Evolutionary conservation across 2,797 vertebrate genomes (phyloP).

Genomic region (Sebastes steindachneri): DNA sequence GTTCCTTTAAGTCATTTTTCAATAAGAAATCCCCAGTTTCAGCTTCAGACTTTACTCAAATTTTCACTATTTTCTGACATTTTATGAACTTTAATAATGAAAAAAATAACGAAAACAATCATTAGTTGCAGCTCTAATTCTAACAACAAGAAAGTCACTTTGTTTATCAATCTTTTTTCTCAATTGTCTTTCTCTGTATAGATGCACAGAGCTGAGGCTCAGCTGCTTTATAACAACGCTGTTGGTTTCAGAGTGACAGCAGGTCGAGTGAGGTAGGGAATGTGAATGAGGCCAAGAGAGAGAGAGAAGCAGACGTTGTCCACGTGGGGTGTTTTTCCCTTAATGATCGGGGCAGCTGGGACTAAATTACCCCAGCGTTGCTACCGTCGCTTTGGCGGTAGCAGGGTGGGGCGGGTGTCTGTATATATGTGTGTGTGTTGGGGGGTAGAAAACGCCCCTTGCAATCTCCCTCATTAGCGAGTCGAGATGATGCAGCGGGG

Average conservation of each 20-base stretch:
- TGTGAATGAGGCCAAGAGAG: slow-evolving; percentile 37
- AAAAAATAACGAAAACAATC: background rate
- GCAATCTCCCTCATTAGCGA: slow-evolving; percentile 70
- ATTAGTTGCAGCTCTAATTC: background rate
- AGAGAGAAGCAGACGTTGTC: slow-evolving; percentile 34
- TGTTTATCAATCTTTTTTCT: background rate
- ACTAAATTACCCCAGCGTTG: slow-evolving; percentile 71
- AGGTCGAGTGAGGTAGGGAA: slow-evolving; percentile 38
- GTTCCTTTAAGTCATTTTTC: background rate
- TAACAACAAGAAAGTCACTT: background rate
- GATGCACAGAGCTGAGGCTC: slow-evolving; percentile 12
- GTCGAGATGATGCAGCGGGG: slow-evolving; percentile 34
- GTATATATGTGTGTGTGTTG: slow-evolving; percentile 5
- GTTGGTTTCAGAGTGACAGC: slow-evolving; percentile 27
- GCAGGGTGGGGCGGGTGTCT: slow-evolving; percentile 22
- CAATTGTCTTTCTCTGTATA: background rate
- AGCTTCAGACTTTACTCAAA: background rate
- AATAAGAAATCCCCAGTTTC: background rate
- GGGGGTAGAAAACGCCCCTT: slow-evolving; percentile 34
- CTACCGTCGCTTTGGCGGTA: slow-evolving; percentile 50
- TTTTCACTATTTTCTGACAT: background rate
- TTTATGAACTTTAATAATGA: background rate
- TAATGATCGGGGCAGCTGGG: slow-evolving; percentile 82
- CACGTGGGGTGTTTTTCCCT: slow-evolving; percentile 64
- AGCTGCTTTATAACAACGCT: slow-evolving; percentile 39